Percentiles rank a stretch among this genome's conserved stretches.
Evolutionary conservation across 1,140 invertebrate species (phyloP).

Genomic region (Trichoplusia ni): DNA sequence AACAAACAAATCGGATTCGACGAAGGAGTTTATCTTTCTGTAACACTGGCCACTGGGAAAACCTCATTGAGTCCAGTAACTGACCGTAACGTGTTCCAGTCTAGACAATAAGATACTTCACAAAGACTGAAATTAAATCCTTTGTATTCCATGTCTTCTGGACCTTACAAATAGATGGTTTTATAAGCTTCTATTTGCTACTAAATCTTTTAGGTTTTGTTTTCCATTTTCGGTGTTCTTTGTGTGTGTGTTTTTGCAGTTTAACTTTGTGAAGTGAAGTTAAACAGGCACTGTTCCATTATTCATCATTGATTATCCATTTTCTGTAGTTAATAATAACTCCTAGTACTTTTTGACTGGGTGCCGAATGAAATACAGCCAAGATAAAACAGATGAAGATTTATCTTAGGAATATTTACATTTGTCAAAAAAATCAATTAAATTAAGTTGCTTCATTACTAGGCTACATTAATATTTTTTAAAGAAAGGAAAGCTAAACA

Average conservation of each 20-base stretch:
- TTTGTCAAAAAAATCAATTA: too few species aligned
- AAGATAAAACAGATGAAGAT: too few species aligned
- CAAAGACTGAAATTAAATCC: slow-evolving; percentile 39
- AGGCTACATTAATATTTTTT: too few species aligned
- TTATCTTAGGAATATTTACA: too few species aligned
- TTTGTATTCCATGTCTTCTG: slow-evolving; percentile 30
- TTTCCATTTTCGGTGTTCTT: not conserved
- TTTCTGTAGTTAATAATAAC: too few species aligned
- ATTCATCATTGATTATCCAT: too few species aligned
- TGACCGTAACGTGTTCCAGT: slow-evolving; percentile 23
- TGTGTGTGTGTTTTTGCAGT: not conserved
- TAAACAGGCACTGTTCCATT: too few species aligned
- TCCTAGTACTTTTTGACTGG: too few species aligned
- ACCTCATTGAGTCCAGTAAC: slow-evolving; percentile 20
- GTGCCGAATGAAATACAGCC: too few species aligned
- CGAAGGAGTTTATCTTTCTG: slow-evolving; percentile 25
- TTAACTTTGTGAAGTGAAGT: too few species aligned
- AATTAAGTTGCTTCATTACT: too few species aligned
- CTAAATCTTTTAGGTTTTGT: not conserved
- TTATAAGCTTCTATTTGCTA: slow-evolving; percentile 3
- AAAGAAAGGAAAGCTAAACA: too few species aligned
- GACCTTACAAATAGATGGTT: slow-evolving; percentile 20
- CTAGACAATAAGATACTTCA: slow-evolving; percentile 35
- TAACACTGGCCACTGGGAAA: slow-evolving; percentile 14
- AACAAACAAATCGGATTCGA: slow-evolving; percentile 19